phyloP scores from a whole-genome alignment of 2,797 vertebrate species.

The Sebastes steindachneri region DNA sequence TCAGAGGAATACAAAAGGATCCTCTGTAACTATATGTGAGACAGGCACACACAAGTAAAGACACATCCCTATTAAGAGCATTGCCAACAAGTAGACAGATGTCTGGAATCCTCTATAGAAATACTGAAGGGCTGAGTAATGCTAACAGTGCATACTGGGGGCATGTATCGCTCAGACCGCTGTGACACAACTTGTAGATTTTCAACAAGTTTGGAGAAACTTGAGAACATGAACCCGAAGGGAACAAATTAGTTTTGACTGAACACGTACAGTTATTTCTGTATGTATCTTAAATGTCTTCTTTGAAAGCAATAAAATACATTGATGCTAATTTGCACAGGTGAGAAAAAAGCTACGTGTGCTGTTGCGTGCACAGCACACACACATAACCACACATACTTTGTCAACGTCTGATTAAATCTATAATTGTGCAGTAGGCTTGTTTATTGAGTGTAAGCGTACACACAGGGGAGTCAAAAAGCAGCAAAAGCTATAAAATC shows the following conservation, averaged over 20 bases:
- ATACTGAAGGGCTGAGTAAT: slow-evolving; percentile 68
- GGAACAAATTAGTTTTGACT: slow-evolving; percentile 22
- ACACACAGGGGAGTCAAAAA: slow-evolving; percentile 46
- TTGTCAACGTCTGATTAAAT: slow-evolving; percentile 18
- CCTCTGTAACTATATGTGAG: slow-evolving; percentile 16
- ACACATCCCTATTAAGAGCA: slow-evolving; percentile 45
- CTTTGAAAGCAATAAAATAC: neutral
- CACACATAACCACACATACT: neutral
- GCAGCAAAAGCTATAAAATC: slow-evolving; percentile 52
- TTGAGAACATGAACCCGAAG: slow-evolving; percentile 11
- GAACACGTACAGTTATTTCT: neutral
- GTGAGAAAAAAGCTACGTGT: neutral
- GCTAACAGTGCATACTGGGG: slow-evolving; percentile 27
- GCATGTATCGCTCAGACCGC: slow-evolving; percentile 18
- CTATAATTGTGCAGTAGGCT: slow-evolving; percentile 12
- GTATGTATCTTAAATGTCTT: slow-evolving; percentile 7
- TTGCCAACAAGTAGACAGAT: slow-evolving; percentile 46
- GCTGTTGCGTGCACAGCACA: neutral
- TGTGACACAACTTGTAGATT: slow-evolving; percentile 42
- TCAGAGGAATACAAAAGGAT: slow-evolving; percentile 12
- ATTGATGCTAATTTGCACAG: slow-evolving; percentile 13
- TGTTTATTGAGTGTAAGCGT: slow-evolving; percentile 39
- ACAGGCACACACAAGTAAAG: slow-evolving; percentile 49
- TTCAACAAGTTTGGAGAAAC: slow-evolving; percentile 29
- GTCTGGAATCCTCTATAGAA: slow-evolving; percentile 57